Conservation (phyloP, 2,888 invertebrate genomes). For the Aethes cnicana region DNA sequence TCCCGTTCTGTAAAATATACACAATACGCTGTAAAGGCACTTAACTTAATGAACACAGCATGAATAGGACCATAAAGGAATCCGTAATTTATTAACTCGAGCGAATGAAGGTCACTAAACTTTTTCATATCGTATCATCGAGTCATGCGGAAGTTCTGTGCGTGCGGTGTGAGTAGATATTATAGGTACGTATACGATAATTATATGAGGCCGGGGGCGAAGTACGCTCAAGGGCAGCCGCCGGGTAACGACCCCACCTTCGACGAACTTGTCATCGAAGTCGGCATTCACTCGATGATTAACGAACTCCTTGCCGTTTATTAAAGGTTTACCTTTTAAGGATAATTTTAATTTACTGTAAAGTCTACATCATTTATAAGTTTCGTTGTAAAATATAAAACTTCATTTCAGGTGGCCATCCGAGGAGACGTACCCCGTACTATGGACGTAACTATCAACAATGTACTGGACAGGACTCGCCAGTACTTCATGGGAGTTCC, state of each 20-base stretch:
- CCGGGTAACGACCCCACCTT: constrained; percentile 68
- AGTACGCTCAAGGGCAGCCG: constrained; percentile 74
- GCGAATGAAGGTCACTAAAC: constrained; percentile 57
- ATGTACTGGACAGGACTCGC: constrained; percentile 92
- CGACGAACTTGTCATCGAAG: constrained; percentile 44
- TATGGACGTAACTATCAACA: constrained; percentile 89
- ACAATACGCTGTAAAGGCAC: neutral
- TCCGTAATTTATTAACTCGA: constrained; percentile 36
- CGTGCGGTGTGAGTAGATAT: constrained; percentile 35
- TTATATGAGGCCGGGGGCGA: constrained; percentile 56
- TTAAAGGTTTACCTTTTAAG: constrained; percentile 20
- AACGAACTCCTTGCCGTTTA: constrained; percentile 23
- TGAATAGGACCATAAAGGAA: constrained; percentile 8
- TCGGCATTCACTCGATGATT: constrained; percentile 37
- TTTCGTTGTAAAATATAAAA: no score
- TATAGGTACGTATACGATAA: constrained; percentile 17
- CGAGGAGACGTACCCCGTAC: constrained; percentile 68
- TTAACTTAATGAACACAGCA: neutral
- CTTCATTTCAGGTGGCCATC: constrained; percentile 57
- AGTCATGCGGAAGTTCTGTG: constrained; percentile 51
- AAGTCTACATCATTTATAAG: no score
- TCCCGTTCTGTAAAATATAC: constrained; percentile 3
- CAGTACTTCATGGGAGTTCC: constrained; percentile 92
- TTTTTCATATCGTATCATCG: constrained; percentile 43
- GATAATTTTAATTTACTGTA: constrained; percentile 2